phyloP scores from a whole-genome alignment of 2,797 vertebrate genomes.

The Acanthurus leucopareius region DNA sequence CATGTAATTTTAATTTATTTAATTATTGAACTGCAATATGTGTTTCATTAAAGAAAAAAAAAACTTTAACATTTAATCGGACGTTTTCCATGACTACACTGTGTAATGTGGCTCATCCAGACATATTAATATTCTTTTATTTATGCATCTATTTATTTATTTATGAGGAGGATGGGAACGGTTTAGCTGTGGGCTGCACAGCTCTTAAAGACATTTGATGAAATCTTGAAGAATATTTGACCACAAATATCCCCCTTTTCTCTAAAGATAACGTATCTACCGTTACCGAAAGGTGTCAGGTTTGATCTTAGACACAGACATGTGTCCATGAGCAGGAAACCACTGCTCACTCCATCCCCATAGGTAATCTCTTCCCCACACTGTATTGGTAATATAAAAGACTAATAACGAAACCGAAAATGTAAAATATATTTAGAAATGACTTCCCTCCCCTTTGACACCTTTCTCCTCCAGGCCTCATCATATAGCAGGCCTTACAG shows the following conservation, averaged over 20 bases:
- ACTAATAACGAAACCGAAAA: conserved; percentile 35
- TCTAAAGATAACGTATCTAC: background rate
- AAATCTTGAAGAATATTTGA: conserved; percentile 29
- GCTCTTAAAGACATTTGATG: conserved; percentile 53
- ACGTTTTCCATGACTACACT: conserved; percentile 81
- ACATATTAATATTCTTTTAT: conserved; percentile 77
- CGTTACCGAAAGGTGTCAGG: conserved; percentile 20
- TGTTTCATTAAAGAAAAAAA: conserved; percentile 96
- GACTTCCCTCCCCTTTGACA: conserved; percentile 6
- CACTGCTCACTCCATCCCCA: conserved; percentile 1
- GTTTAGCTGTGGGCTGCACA: conserved; percentile 74
- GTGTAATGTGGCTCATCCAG: conserved; percentile 65
- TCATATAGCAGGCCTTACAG: conserved; percentile 54
- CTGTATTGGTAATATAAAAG: conserved; percentile 24
- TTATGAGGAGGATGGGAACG: conserved; percentile 79
- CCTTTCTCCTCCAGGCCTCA: conserved; percentile 54
- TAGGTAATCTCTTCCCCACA: conserved; percentile 2
- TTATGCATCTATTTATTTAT: conserved; percentile 80
- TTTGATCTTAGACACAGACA: conserved; percentile 24
- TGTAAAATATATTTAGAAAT: conserved; percentile 32
- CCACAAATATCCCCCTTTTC: conserved; percentile 3
- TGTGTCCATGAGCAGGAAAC: conserved; percentile 50
- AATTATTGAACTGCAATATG: conserved; percentile 94
- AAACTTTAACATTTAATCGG: conserved; percentile 91
- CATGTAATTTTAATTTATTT: conserved; percentile 95